Percentiles rank a stretch among this genome's conserved stretches.
phyloP scores from a whole-genome alignment of 2,113 vertebrate genomes.

The Plecotus auritus region DNA sequence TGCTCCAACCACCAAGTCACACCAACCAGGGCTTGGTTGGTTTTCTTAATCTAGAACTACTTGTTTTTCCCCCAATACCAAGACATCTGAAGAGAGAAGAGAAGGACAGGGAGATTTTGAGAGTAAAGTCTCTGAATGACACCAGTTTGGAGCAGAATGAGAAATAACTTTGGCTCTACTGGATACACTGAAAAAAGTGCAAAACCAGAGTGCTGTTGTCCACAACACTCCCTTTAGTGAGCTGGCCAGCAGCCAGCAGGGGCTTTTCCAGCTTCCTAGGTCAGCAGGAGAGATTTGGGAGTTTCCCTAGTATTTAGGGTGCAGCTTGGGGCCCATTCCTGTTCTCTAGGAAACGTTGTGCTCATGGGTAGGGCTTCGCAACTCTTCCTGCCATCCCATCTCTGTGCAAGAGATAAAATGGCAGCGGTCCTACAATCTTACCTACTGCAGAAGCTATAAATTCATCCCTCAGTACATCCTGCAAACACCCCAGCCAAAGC shows the following conservation, averaged over 20 bases:
- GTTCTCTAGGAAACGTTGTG: neutral
- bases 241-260: neutral
- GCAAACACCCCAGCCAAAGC: constrained; percentile 23
- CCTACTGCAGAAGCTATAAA: constrained; percentile 9
- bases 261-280: neutral
- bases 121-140: neutral
- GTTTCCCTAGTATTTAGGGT: neutral
- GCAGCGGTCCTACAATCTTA: neutral
- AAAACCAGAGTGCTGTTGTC: neutral
- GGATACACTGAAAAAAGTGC: neutral
- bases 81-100: neutral
- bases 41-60: neutral
- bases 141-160: neutral
- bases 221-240: fast-evolving
- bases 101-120: neutral
- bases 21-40: neutral
- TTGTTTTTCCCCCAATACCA: neutral
- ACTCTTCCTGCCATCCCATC: neutral
- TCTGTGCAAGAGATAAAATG: neutral
- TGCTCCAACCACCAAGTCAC: neutral
- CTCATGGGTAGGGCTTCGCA: neutral
- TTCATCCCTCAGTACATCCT: neutral
- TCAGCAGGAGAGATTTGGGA: neutral
- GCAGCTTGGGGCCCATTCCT: neutral
- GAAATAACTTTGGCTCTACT: neutral